phyloP scores from a whole-genome alignment of 35 echinoderm and acorn worm genomes.

The Diadema setosum region DNA sequence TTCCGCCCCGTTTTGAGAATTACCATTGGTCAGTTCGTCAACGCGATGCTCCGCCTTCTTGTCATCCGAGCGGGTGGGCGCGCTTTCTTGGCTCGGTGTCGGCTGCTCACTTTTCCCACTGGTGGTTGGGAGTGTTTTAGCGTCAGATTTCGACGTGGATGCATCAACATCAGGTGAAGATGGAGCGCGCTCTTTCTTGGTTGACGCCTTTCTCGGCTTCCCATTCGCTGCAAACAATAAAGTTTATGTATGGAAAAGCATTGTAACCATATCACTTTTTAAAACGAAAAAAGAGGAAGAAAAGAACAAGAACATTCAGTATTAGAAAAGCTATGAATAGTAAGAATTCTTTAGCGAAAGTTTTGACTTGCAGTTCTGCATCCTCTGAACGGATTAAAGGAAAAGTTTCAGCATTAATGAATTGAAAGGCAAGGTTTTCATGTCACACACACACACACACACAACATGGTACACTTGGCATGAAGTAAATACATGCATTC shows the following conservation, averaged over 20 bases:
- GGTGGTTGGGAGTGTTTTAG: not conserved
- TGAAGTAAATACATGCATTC: not conserved
- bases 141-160: not conserved
- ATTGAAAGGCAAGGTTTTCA: not conserved
- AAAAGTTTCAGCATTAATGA: not conserved
- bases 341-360: not conserved
- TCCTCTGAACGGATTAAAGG: not conserved
- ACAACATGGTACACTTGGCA: not conserved
- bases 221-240: not conserved
- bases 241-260: not conserved
- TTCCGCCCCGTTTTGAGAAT: not conserved
- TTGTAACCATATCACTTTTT: not conserved
- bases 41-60: not conserved
- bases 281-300: no score
- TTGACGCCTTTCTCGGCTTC: not conserved
- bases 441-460: not conserved
- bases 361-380: not conserved
- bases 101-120: not conserved
- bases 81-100: not conserved
- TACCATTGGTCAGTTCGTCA: not conserved
- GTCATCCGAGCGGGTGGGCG: not conserved
- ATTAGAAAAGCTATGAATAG: not conserved
- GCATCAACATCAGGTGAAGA: not conserved
- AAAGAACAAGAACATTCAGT: not conserved
- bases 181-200: not conserved